These are phyloP conservation scores for Hypomesus transpacificus DNA, from an alignment of 2,113 vertebrate genomes.

Conservation along the genomic window DNA sequence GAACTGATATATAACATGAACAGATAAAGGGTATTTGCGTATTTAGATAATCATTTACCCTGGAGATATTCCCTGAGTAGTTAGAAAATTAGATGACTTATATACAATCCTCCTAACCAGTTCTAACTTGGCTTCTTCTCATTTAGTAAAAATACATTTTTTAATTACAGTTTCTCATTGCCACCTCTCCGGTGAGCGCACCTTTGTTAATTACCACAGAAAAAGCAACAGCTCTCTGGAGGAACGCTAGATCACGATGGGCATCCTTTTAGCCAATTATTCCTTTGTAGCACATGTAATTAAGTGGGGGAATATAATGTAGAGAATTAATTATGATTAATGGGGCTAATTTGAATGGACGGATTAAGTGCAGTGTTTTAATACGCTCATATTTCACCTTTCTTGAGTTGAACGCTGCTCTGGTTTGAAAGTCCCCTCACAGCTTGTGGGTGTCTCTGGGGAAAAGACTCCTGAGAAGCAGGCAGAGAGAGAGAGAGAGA, in stretches of 20 bases:
- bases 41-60: not conserved
- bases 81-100: slow-evolving; percentile 2
- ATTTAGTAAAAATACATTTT: too few relatives aligned
- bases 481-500: too few relatives aligned
- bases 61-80: slow-evolving; percentile 5
- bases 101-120: slow-evolving; percentile 10
- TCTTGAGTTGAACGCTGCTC: slow-evolving; percentile 41
- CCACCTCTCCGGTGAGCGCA: slow-evolving; percentile 46
- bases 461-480: too few relatives aligned
- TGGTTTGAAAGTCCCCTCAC: slow-evolving; percentile 30
- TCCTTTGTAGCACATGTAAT: slow-evolving; percentile 72
- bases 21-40: not conserved
- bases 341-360: slow-evolving; percentile 65
- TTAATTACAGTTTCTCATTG: slow-evolving; percentile 25
- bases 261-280: slow-evolving; percentile 73
- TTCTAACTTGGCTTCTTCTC: not conserved
- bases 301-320: slow-evolving; percentile 72
- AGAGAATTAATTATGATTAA: slow-evolving; percentile 75
- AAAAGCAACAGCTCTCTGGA: slow-evolving; percentile 54
- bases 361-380: slow-evolving; percentile 69
- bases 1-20: not conserved
- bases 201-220: slow-evolving; percentile 68
- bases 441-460: too few relatives aligned
- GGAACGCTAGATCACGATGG: slow-evolving; percentile 67
- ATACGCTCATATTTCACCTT: slow-evolving; percentile 62